Conservation (phyloP, 2,797 vertebrate genomes). For the Platalea minor region DNA sequence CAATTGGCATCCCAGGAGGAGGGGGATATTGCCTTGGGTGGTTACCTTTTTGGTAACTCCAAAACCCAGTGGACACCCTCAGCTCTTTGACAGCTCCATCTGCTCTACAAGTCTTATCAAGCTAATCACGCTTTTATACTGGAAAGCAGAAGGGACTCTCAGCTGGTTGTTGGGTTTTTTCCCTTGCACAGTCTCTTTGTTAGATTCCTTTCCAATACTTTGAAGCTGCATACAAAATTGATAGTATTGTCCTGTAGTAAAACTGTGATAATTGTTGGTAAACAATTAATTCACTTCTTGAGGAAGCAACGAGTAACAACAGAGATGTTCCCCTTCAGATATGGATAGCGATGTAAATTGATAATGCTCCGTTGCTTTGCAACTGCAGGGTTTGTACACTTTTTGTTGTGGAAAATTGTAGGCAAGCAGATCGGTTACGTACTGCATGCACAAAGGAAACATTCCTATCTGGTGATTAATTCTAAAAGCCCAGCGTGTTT, state of each 20-base stretch:
- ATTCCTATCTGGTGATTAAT: slow-evolving; percentile 44
- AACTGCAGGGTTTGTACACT: background rate
- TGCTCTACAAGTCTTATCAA: background rate
- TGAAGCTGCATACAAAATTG: background rate
- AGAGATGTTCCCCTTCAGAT: background rate
- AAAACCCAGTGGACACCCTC: background rate
- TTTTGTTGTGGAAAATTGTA: slow-evolving; percentile 33
- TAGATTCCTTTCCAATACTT: background rate
- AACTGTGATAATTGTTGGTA: background rate
- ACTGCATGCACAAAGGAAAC: background rate
- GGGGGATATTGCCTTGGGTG: background rate
- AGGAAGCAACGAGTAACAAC: background rate
- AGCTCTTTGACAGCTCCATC: background rate
- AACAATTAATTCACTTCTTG: background rate
- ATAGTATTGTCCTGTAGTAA: background rate
- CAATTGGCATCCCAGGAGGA: background rate
- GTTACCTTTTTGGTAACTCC: background rate
- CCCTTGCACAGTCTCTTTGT: background rate
- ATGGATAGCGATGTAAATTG: background rate
- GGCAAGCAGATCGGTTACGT: background rate
- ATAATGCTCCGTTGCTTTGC: background rate
- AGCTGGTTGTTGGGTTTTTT: background rate
- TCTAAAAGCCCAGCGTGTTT: background rate
- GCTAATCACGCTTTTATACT: background rate
- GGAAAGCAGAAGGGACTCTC: background rate